phyloP scores from a whole-genome alignment of 1,140 invertebrate species.

The Scylla paramamosain region DNA sequence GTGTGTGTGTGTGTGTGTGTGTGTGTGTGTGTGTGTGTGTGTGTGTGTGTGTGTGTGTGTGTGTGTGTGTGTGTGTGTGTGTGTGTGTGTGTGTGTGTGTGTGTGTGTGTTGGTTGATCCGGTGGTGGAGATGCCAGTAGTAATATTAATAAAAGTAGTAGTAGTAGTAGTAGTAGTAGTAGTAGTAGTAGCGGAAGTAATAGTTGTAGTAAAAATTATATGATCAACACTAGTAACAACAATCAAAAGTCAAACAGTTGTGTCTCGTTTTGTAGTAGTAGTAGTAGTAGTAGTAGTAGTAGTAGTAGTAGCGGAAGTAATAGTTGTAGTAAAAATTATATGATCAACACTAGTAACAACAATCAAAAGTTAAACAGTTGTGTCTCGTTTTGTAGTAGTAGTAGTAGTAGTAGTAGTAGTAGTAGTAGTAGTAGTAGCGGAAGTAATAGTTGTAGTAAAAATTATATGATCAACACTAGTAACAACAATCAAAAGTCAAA shows the following conservation, averaged over 20 bases:
- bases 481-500: too few species aligned
- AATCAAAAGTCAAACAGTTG: too few species aligned
- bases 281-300: too few species aligned
- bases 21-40: conserved; percentile 29
- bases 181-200: neutral
- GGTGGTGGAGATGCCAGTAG: neutral
- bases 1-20: neutral
- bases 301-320: too few species aligned
- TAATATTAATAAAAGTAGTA: neutral
- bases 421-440: neutral
- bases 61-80: neutral
- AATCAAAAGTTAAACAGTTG: too few species aligned
- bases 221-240: too few species aligned
- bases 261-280: too few species aligned
- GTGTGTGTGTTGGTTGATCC: neutral
- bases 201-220: too few species aligned
- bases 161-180: neutral
- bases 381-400: neutral
- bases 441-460: neutral
- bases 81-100: neutral
- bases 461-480: too few species aligned
- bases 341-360: too few species aligned
- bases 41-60: neutral
- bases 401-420: neutral
- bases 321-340: too few species aligned